phyloP scores from a whole-genome alignment of 2,113 vertebrate species.

The Archocentrus centrarchus region DNA sequence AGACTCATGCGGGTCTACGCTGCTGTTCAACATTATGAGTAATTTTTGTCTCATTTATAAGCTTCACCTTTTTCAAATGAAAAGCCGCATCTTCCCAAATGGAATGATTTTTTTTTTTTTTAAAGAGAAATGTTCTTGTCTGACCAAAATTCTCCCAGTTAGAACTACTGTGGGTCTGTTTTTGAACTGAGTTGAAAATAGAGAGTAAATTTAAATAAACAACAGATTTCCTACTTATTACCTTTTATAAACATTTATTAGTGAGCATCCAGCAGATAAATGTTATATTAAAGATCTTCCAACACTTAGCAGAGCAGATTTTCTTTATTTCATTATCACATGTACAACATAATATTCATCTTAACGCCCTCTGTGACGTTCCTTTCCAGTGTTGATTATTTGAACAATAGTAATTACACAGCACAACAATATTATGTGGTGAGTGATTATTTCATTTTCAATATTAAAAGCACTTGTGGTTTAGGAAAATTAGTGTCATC shows the following conservation, averaged over 20 bases:
- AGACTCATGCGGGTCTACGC: background rate
- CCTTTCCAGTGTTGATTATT: slow-evolving; percentile 37
- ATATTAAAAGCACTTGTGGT: slow-evolving; percentile 78
- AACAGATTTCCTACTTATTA: background rate
- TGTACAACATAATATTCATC: slow-evolving; percentile 63
- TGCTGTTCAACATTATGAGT: background rate
- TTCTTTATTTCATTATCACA: slow-evolving; percentile 59
- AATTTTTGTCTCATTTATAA: background rate
- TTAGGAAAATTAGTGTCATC: slow-evolving; percentile 63
- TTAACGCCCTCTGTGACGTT: slow-evolving; percentile 30
- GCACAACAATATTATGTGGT: slow-evolving; percentile 62
- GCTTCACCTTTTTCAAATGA: background rate
- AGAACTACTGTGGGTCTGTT: no score
- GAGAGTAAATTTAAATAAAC: background rate
- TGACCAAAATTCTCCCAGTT: background rate
- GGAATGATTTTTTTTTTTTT: background rate
- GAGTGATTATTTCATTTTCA: slow-evolving; percentile 47
- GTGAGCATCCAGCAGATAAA: background rate
- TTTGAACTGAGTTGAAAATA: background rate
- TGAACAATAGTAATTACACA: slow-evolving; percentile 61
- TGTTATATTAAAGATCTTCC: slow-evolving; percentile 33
- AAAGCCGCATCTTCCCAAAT: background rate
- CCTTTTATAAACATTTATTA: background rate
- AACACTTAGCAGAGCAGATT: slow-evolving; percentile 45
- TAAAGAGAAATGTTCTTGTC: background rate